These are phyloP conservation scores for Fregetta grallaria DNA, from an alignment of 2,113 vertebrate species.

Conservation along the genomic window DNA sequence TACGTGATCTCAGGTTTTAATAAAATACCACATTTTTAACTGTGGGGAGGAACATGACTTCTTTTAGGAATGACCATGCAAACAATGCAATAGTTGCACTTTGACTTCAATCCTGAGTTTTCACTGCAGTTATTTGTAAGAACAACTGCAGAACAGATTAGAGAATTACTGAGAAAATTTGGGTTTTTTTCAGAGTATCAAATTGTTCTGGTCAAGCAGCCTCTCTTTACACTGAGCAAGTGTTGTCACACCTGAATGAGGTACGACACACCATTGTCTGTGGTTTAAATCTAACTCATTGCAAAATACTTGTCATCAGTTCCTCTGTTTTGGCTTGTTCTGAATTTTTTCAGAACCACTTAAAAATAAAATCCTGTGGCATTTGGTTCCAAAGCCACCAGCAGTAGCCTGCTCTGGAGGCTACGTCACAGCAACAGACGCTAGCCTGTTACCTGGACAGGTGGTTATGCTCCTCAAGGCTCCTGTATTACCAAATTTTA, in stretches of 20 bases:
- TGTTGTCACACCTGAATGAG: background rate
- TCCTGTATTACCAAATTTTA: background rate
- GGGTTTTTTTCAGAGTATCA: background rate
- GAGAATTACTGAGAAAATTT: background rate
- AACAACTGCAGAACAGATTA: background rate
- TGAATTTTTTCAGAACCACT: background rate
- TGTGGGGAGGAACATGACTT: background rate
- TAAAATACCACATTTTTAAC: background rate
- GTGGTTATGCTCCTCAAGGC: background rate
- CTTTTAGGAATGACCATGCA: background rate
- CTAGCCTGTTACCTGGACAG: background rate
- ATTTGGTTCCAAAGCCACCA: background rate
- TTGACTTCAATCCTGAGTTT: background rate
- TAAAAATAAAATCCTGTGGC: background rate
- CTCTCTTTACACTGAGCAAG: background rate
- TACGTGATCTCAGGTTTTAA: background rate
- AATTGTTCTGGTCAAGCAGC: background rate
- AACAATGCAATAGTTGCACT: background rate
- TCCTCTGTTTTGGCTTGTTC: background rate
- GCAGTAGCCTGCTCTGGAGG: background rate
- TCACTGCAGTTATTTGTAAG: background rate
- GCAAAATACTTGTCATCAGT: background rate
- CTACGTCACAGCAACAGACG: background rate
- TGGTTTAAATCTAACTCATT: background rate
- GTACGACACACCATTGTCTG: fast-evolving